phyloP scores from a whole-genome alignment of 2,797 vertebrate genomes.

The Pristis pectinata region DNA sequence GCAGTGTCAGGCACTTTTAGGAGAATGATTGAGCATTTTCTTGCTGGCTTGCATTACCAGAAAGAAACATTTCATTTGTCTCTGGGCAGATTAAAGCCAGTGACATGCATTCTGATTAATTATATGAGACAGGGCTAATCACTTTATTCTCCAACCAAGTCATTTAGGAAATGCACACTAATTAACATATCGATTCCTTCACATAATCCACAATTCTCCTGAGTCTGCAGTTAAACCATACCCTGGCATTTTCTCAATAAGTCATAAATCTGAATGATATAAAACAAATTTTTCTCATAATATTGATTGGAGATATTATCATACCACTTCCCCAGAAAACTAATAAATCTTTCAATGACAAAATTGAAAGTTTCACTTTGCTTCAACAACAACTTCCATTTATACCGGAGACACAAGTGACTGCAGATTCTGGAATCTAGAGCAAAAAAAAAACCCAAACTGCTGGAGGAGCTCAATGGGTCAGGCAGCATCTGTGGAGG shows the following conservation, averaged over 20 bases:
- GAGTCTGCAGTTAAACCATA: conserved; percentile 11
- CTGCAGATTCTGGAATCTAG: too few species aligned
- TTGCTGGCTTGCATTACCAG: not conserved
- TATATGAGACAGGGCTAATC: not conserved
- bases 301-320: conserved; percentile 27
- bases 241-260: conserved; percentile 18
- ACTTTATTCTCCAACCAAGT: not conserved
- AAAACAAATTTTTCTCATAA: conserved; percentile 1
- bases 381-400: not conserved
- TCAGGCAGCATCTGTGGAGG: too few species aligned
- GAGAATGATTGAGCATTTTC: not conserved
- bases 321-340: not conserved
- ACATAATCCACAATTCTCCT: conserved; percentile 12
- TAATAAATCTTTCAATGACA: conserved; percentile 4
- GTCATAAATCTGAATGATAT: conserved; percentile 9
- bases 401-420: too few species aligned
- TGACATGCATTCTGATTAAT: conserved; percentile 1
- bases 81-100: not conserved
- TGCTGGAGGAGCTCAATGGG: too few species aligned
- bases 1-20: not conserved
- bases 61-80: conserved; percentile 17
- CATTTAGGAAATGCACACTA: conserved; percentile 15
- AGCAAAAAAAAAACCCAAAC: too few species aligned
- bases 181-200: conserved; percentile 32
- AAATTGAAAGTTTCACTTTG: not conserved